Evolutionary conservation across 2,888 invertebrate species (phyloP), one percentile per base, ranked within the genome.

Genomic region (Drosophila setosimentum): DNA sequence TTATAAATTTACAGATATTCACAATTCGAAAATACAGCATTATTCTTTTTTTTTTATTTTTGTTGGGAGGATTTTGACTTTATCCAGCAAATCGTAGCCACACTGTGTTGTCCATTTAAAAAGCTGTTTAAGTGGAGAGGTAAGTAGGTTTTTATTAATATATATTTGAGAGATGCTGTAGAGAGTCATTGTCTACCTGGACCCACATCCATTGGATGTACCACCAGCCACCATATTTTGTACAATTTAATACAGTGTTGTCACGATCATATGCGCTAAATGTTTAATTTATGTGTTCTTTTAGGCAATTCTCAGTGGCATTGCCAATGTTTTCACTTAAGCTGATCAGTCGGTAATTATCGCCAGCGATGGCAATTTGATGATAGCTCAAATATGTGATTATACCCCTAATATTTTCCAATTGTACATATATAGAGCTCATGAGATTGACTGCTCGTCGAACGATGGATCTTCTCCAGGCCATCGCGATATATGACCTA

Each of bases 41-140:
- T 42, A 5, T 2, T 0, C 11, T 5, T 0, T 4, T 10, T 2
- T 0, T n/a, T 5, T 0, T 4, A n/a, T 40, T 4, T n/a, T 11
- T 11, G 11, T 11, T 0, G 4, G n/a, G 2, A 11, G 10, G 10
- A 40, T 40, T 40, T 40, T 40, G n/a, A 10, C 4, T 40, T 8
- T 40, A 1, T 40, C 40, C 11, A 40, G 10, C 11, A 11, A 1
- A 2, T 40, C 40, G 40, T 40, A 40, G n/a, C n/a, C n/a, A n/a
- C 40, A 11, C 11, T 40, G n/a, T 5, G 1, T 21, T n/a, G n/a
- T 21, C n/a, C n/a, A 40, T 21, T 40, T 40, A 21, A 11, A n/a
- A 40, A 11, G 4, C n/a, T 40, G 16, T 35, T 35, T 6, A 16
- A 35, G 16, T 35, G 16, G 16, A 13, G 13, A 11, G 37, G 8